These are phyloP conservation scores for Papilio aristodemus DNA, from an alignment of 1,140 invertebrate species.

Conservation along the genomic window DNA sequence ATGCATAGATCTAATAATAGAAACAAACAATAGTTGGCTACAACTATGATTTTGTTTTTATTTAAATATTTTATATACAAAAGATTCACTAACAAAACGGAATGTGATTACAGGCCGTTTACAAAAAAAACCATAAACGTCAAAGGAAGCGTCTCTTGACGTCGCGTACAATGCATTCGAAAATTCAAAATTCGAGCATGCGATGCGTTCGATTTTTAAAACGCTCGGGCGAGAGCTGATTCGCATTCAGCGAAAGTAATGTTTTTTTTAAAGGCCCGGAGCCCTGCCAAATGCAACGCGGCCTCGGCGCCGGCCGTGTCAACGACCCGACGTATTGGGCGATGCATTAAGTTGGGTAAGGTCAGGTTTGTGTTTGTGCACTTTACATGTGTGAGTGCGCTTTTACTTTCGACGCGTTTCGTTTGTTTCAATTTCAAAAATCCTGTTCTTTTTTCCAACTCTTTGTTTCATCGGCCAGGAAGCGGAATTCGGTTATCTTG, in stretches of 20 bases:
- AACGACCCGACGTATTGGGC: slow-evolving; percentile 66
- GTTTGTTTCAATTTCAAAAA: slow-evolving; percentile 44
- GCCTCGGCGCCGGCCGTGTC: slow-evolving; percentile 60
- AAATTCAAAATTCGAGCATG: slow-evolving; percentile 27
- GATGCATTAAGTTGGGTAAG: slow-evolving; percentile 71
- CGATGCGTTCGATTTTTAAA: slow-evolving; percentile 45
- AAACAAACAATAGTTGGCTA: slow-evolving; percentile 29
- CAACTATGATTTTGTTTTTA: slow-evolving; percentile 23
- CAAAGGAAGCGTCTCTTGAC: slow-evolving; percentile 22
- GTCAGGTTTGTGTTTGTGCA: slow-evolving; percentile 63
- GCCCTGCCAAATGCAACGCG: slow-evolving; percentile 67
- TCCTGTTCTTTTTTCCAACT: slow-evolving; percentile 25
- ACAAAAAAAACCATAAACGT: slow-evolving; percentile 26
- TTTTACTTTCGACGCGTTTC: slow-evolving; percentile 71
- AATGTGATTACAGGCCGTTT: slow-evolving; percentile 20
- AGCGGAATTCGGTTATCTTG: slow-evolving; percentile 29
- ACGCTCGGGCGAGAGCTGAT: slow-evolving; percentile 43
- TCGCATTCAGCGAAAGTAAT: slow-evolving; percentile 65
- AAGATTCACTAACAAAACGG: slow-evolving; percentile 20
- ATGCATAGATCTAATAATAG: slow-evolving; percentile 23
- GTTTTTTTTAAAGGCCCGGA: slow-evolving; percentile 53
- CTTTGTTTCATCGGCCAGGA: slow-evolving; percentile 26
- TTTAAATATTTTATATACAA: slow-evolving; percentile 30
- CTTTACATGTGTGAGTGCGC: slow-evolving; percentile 55
- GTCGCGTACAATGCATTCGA: slow-evolving; percentile 6